Percentiles rank a stretch among this genome's conserved stretches.
These are phyloP conservation scores for Stenoptilia bipunctidactyla DNA, from an alignment of 2,888 invertebrate genomes.

Conservation along the genomic window DNA sequence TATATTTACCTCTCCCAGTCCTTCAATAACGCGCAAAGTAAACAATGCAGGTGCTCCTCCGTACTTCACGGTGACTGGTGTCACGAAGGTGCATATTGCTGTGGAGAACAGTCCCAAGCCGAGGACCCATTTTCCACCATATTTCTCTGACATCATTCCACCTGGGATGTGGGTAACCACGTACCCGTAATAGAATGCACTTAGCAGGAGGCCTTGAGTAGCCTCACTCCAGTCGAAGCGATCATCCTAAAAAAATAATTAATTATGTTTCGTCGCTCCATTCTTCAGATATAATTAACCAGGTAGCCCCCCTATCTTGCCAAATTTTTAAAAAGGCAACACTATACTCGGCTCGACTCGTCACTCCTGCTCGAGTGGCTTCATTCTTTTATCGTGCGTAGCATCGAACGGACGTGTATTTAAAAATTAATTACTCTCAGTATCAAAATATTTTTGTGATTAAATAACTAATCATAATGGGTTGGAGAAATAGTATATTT, in stretches of 20 bases:
- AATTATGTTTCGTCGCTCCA: no score
- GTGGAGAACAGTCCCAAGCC: constrained; percentile 85
- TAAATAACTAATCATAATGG: no score
- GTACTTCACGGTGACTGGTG: constrained; percentile 77
- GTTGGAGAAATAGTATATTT: no score
- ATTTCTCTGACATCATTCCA: constrained; percentile 82
- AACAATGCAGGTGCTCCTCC: constrained; percentile 70
- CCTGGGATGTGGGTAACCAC: constrained; percentile 87
- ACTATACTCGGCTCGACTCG: no score
- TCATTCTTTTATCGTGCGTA: no score
- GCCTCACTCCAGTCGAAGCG: constrained; percentile 77
- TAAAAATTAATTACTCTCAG: no score
- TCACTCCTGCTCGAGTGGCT: no score
- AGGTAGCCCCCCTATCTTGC: no score
- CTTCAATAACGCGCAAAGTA: constrained; percentile 64
- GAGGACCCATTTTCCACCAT: constrained; percentile 88
- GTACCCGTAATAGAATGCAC: constrained; percentile 89
- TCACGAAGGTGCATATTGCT: constrained; percentile 83
- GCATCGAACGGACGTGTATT: no score
- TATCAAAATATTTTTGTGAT: no score
- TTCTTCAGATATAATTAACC: no score
- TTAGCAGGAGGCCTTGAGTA: constrained; percentile 81
- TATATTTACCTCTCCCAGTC: constrained; percentile 78
- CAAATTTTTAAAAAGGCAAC: no score
- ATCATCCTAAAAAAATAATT: constrained; percentile 23